Evolutionary conservation across 1,140 invertebrate genomes (phyloP).

Genomic region (Brachionus angularis): DNA sequence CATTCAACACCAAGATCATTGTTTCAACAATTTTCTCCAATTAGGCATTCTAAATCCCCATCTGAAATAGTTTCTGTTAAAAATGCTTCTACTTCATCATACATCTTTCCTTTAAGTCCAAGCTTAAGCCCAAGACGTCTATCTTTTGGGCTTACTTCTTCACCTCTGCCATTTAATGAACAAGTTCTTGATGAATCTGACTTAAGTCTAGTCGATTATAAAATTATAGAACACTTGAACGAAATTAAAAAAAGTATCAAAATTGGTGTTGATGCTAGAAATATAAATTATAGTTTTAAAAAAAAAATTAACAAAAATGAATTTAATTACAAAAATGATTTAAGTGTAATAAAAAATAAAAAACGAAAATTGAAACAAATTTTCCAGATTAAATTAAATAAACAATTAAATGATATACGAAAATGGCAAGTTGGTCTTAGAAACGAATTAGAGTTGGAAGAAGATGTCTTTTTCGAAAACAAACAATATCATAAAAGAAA

Average conservation of each 20-base stretch:
- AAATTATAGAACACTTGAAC: slow-evolving; percentile 14
- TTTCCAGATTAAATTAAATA: not conserved
- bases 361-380: slow-evolving; percentile 7
- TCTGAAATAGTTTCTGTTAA: no score
- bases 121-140: not conserved
- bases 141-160: not conserved
- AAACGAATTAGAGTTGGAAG: not conserved
- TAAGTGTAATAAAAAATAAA: not conserved
- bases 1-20: slow-evolving; percentile 15
- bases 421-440: not conserved
- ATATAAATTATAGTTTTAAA: no score
- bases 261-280: not conserved
- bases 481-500: no score
- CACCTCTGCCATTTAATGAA: not conserved
- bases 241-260: slow-evolving; percentile 6
- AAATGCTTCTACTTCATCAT: not conserved
- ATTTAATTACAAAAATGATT: no score
- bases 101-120: not conserved
- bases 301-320: no score
- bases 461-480: not conserved
- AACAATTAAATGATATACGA: not conserved
- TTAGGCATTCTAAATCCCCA: not conserved
- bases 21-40: slow-evolving; percentile 23
- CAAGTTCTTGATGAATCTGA: not conserved
- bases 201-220: not conserved